A percentile compares a stretch with the other conserved stretches of the same genome.
phyloP scores from a whole-genome alignment of 2,888 invertebrate genomes.

The Limulus polyphemus region DNA sequence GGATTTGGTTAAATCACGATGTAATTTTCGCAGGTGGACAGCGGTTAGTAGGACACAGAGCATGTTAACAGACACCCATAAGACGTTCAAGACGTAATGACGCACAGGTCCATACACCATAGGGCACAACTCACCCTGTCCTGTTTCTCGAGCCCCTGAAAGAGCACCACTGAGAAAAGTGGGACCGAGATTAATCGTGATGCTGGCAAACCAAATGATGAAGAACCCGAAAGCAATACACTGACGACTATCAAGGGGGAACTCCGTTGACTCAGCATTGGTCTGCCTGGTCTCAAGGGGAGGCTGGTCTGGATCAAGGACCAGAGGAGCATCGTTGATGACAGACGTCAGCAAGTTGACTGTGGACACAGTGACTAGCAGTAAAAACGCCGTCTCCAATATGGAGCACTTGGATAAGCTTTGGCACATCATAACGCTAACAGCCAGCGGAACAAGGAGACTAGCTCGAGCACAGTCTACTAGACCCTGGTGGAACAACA shows the following conservation, averaged over 20 bases:
- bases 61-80: slow-evolving; percentile 78
- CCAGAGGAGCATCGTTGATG: slow-evolving; percentile 70
- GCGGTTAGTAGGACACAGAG: slow-evolving; percentile 71
- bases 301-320: slow-evolving; percentile 42
- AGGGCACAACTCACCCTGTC: slow-evolving; percentile 55
- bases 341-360: slow-evolving; percentile 77
- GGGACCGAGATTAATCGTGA: slow-evolving; percentile 78
- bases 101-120: slow-evolving; percentile 72
- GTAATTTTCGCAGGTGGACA: slow-evolving; percentile 63
- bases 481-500: slow-evolving; percentile 69
- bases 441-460: slow-evolving; percentile 61
- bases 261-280: too few relatives aligned
- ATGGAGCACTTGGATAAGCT: slow-evolving; percentile 73
- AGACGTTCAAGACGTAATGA: slow-evolving; percentile 76
- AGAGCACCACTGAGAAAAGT: slow-evolving; percentile 70
- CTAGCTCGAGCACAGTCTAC: slow-evolving; percentile 72
- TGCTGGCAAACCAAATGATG: slow-evolving; percentile 87
- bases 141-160: slow-evolving; percentile 37
- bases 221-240: slow-evolving; percentile 81
- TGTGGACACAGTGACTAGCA: slow-evolving; percentile 76
- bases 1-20: slow-evolving; percentile 56
- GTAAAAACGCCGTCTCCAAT: slow-evolving; percentile 73
- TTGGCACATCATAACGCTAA: slow-evolving; percentile 65
- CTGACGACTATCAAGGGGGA: slow-evolving; percentile 60
- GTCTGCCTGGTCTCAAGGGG: too few relatives aligned